phyloP scores from a whole-genome alignment of 2,797 vertebrate genomes.

The Pipistrellus pygmaeus region DNA sequence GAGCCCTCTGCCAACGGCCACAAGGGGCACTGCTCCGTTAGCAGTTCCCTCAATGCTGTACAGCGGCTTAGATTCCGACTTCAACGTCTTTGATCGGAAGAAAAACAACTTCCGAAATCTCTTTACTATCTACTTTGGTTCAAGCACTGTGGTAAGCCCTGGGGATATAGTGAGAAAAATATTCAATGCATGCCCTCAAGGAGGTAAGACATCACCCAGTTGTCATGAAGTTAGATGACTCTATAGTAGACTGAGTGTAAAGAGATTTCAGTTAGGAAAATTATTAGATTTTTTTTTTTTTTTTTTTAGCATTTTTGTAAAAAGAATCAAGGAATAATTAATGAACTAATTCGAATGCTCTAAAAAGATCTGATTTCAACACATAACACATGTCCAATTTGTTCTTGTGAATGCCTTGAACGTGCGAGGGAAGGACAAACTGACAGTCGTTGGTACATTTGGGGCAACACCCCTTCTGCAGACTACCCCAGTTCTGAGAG shows the following conservation, averaged over 20 bases:
- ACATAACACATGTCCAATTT: background rate
- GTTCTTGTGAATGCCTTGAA: background rate
- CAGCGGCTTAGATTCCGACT: background rate
- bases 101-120: background rate
- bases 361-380: background rate
- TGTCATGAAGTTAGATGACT: background rate
- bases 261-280: background rate
- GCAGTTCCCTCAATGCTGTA: background rate
- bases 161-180: background rate
- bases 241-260: background rate
- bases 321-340: background rate
- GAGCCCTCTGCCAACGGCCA: fast-evolving
- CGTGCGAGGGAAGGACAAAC: background rate
- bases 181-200: background rate
- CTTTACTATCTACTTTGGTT: background rate
- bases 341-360: background rate
- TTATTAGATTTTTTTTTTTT: background rate
- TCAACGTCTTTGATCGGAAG: background rate
- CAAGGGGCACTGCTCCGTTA: background rate
- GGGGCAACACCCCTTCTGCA: background rate
- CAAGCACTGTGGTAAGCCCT: background rate
- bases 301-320: background rate
- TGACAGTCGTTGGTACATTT: too few relatives aligned
- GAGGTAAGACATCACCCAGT: background rate
- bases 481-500: background rate